Evolutionary conservation across 2,888 invertebrate species (phyloP).

Genomic region (Mellilla xanthometata): DNA sequence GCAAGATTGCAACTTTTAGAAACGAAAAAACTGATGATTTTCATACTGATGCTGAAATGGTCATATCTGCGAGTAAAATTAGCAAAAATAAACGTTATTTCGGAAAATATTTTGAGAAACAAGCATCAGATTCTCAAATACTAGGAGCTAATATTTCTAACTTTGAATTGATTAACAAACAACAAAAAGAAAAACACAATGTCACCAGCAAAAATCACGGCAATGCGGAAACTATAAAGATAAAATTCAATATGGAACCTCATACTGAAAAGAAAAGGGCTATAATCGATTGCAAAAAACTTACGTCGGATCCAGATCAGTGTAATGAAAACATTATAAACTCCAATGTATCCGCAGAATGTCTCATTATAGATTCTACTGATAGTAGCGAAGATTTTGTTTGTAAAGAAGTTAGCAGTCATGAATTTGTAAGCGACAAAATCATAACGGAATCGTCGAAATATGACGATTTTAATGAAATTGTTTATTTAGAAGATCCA

Average conservation of each 20-base stretch:
- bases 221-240: background rate
- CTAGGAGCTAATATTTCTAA: background rate
- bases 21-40: too few relatives aligned
- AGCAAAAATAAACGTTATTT: too few relatives aligned
- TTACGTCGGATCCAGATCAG: conserved; percentile 13
- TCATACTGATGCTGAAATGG: too few relatives aligned
- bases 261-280: too few relatives aligned
- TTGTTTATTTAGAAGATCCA: conserved; percentile 6
- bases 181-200: background rate
- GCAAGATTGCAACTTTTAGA: too few relatives aligned
- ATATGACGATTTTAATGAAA: conserved; percentile 9
- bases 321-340: conserved; percentile 15
- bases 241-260: background rate
- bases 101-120: too few relatives aligned
- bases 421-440: conserved; percentile 12
- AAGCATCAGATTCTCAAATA: too few relatives aligned
- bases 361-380: conserved; percentile 1
- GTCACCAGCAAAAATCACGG: background rate
- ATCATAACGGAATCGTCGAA: conserved; percentile 7
- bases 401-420: conserved; percentile 4
- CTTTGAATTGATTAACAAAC: background rate
- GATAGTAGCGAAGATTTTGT: background rate
- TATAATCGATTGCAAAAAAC: conserved; percentile 15
- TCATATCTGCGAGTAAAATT: too few relatives aligned
- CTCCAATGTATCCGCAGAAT: conserved; percentile 2